phyloP scores from a whole-genome alignment of 92 coral and sea anemone genomes.

The Pocillopora grandis region DNA sequence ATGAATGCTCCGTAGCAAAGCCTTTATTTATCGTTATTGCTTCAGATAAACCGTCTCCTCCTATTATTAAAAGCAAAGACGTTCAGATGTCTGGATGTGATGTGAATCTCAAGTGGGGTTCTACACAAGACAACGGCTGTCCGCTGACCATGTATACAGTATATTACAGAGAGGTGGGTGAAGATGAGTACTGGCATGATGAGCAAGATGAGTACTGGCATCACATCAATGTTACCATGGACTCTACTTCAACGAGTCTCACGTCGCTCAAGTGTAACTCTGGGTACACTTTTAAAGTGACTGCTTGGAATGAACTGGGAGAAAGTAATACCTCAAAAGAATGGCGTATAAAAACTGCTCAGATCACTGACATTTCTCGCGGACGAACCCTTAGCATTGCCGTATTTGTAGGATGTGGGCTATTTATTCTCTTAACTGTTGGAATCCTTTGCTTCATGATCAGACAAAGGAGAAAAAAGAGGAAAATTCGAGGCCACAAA shows the following conservation, averaged over 20 bases:
- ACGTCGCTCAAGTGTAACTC: neutral
- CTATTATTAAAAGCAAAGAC: neutral
- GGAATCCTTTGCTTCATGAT: neutral
- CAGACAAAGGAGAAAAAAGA: neutral
- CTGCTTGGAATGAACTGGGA: conserved; percentile 16
- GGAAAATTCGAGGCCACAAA: neutral
- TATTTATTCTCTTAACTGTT: neutral
- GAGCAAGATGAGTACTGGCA: neutral
- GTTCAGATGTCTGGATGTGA: neutral
- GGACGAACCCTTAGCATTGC: neutral
- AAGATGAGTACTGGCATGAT: neutral
- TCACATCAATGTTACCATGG: neutral
- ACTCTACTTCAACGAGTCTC: neutral
- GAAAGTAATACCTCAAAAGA: neutral
- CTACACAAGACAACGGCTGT: neutral
- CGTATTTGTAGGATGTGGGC: neutral
- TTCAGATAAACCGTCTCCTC: neutral
- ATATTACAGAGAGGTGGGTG: neutral
- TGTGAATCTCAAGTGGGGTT: neutral
- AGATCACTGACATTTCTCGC: neutral
- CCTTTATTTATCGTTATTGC: neutral
- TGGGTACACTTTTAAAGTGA: neutral
- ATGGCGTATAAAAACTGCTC: neutral
- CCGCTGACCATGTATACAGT: neutral
- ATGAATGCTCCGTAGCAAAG: too few relatives aligned